Conservation (phyloP, 2,888 invertebrate genomes). For the Philaethria dido region DNA sequence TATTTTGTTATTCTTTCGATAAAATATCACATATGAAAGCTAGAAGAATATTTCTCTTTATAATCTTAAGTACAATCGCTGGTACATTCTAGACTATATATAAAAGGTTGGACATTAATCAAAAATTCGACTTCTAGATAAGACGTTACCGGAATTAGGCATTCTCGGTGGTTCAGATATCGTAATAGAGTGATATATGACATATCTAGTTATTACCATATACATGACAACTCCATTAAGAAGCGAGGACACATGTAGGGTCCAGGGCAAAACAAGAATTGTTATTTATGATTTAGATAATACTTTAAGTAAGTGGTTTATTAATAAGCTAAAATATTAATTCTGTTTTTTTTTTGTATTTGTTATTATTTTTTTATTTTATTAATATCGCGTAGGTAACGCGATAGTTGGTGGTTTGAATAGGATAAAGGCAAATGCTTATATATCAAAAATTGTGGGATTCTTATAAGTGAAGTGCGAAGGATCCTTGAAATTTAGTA, state of each 20-base stretch:
- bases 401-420: no score
- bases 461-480: no score
- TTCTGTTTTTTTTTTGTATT: not conserved
- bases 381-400: no score
- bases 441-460: no score
- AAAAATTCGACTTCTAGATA: slow-evolving; percentile 62
- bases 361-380: no score
- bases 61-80: slow-evolving; percentile 57
- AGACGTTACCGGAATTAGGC: slow-evolving; percentile 59
- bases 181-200: slow-evolving; percentile 71
- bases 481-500: no score
- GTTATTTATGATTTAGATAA: slow-evolving; percentile 35
- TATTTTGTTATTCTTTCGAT: slow-evolving; percentile 45
- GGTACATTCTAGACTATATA: slow-evolving; percentile 48
- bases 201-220: slow-evolving; percentile 76
- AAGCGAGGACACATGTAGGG: slow-evolving; percentile 62
- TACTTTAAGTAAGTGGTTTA: slow-evolving; percentile 12
- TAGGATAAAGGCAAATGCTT: no score
- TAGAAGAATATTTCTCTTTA: slow-evolving; percentile 60
- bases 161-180: slow-evolving; percentile 58
- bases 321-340: not conserved
- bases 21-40: slow-evolving; percentile 48
- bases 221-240: slow-evolving; percentile 82
- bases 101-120: slow-evolving; percentile 61
- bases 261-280: slow-evolving; percentile 29